Conservation (phyloP, 2,888 invertebrate species). For the Automeris io region DNA sequence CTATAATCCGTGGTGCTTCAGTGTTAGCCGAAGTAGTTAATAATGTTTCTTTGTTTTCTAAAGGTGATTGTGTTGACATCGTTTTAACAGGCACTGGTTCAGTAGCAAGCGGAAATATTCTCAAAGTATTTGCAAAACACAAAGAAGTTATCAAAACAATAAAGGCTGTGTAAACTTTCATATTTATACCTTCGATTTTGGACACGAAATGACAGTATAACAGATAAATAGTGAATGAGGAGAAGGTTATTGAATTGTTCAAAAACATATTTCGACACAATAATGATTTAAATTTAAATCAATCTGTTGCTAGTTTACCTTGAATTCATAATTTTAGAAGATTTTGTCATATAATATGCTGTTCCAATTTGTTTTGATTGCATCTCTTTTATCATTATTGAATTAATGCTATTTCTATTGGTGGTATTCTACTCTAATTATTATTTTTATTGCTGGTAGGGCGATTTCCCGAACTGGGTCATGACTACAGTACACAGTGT, state of each 20-base stretch:
- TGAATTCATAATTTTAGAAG: slow-evolving; percentile 21
- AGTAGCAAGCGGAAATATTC: slow-evolving; percentile 34
- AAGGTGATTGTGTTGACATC: not conserved
- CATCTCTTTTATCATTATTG: too few relatives aligned
- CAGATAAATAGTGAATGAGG: slow-evolving; percentile 18
- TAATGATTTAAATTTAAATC: slow-evolving; percentile 35
- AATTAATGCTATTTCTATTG: too few relatives aligned
- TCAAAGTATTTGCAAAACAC: slow-evolving; percentile 23
- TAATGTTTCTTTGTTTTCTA: not conserved
- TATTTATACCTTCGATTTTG: slow-evolving; percentile 5
- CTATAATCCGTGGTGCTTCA: not conserved
- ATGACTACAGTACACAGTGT: too few relatives aligned
- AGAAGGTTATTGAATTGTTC: slow-evolving; percentile 18
- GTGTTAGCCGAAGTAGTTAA: not conserved
- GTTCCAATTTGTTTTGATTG: too few relatives aligned
- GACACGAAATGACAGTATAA: slow-evolving; percentile 17
- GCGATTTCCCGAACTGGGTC: too few relatives aligned
- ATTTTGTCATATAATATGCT: not conserved
- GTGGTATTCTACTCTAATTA: too few relatives aligned
- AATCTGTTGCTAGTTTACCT: slow-evolving; percentile 42
- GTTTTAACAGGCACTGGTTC: slow-evolving; percentile 11
- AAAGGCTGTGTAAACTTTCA: slow-evolving; percentile 17
- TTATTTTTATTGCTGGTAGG: too few relatives aligned
- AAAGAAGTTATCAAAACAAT: slow-evolving; percentile 15
- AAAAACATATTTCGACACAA: slow-evolving; percentile 19